These are phyloP conservation scores for Caenorhabditis brenneri DNA, from an alignment of 1,140 invertebrate species.

Conservation along the genomic window DNA sequence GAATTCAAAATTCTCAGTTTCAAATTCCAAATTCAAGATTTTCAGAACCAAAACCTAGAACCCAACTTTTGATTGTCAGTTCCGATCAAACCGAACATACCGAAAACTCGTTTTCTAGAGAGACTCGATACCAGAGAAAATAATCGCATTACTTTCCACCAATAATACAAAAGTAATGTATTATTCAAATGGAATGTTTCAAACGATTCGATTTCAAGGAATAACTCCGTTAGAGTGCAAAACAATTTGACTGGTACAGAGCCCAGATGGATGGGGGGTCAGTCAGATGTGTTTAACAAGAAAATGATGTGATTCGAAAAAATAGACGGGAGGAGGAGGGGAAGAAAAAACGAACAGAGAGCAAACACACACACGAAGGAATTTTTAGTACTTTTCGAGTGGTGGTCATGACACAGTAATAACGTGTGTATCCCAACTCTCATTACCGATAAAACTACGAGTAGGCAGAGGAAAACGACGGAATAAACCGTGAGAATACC, in stretches of 20 bases:
- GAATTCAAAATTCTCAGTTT: too few relatives aligned
- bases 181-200: too few relatives aligned
- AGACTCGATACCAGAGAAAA: background rate
- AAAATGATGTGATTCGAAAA: background rate
- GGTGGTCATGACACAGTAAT: background rate
- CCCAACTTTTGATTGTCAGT: background rate
- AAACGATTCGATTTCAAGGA: too few relatives aligned
- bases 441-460: too few relatives aligned
- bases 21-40: too few relatives aligned
- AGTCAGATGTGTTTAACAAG: background rate
- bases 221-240: too few relatives aligned
- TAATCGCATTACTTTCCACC: background rate
- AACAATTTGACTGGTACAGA: background rate
- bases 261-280: background rate
- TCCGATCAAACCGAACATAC: background rate
- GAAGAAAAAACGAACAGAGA: background rate
- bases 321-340: background rate
- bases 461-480: background rate
- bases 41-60: too few relatives aligned
- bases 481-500: background rate
- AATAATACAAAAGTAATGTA: background rate
- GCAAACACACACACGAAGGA: background rate
- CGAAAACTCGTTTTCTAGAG: background rate
- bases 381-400: background rate
- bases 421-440: too few relatives aligned